Conservation (phyloP, 2,888 invertebrate species). For the Temnothorax unifasciatus region DNA sequence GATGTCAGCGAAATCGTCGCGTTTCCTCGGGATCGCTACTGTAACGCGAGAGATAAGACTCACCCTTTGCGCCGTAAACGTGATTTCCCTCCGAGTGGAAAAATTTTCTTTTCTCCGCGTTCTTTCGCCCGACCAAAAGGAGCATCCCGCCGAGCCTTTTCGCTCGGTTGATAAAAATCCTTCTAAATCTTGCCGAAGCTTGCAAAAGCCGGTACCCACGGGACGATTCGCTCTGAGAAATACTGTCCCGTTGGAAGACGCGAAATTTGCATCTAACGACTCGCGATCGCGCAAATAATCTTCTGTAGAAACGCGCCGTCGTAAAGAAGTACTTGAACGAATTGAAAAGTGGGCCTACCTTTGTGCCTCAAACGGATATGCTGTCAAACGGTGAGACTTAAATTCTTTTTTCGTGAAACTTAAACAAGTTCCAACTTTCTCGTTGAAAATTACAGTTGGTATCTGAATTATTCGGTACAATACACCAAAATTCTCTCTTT, state of each 20-base stretch:
- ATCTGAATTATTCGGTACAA: background rate
- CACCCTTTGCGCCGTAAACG: constrained; percentile 63
- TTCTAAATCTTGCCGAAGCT: constrained; percentile 24
- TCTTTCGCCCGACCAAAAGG: constrained; percentile 56
- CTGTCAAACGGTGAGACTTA: background rate
- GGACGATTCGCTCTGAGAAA: constrained; percentile 23
- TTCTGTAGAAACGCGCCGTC: background rate
- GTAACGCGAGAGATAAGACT: constrained; percentile 64
- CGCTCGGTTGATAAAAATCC: constrained; percentile 61
- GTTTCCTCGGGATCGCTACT: constrained; percentile 60
- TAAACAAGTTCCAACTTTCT: background rate
- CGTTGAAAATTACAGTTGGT: background rate
- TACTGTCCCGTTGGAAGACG: constrained; percentile 4
- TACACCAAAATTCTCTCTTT: background rate
- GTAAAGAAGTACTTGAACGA: constrained; percentile 18
- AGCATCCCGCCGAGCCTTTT: constrained; percentile 55
- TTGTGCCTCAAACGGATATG: background rate
- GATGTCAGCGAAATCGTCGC: constrained; percentile 71
- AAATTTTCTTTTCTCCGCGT: constrained; percentile 67
- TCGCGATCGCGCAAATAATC: constrained; percentile 15
- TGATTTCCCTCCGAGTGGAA: constrained; percentile 67
- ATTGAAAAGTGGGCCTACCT: constrained; percentile 11
- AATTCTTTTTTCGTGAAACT: background rate
- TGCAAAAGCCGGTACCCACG: constrained; percentile 3
- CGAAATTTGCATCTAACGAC: constrained; percentile 49